Percentiles rank a stretch among this genome's conserved stretches.
Evolutionary conservation across 2,888 invertebrate genomes (phyloP).

Genomic region (Nemapogon koenigi): DNA sequence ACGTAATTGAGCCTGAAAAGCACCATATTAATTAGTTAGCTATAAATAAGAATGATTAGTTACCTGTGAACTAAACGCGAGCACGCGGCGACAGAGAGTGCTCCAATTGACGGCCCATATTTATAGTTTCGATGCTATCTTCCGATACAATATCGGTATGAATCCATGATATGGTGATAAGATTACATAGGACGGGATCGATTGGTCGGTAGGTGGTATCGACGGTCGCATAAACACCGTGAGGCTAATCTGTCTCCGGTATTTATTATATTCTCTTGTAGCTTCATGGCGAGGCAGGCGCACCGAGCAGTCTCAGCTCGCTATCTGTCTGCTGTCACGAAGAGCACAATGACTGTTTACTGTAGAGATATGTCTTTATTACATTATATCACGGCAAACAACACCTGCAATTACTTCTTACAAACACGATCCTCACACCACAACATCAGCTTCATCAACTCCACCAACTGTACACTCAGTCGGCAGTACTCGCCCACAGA

Average conservation of each 20-base stretch:
- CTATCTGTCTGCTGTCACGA: too few species aligned
- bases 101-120: slow-evolving; percentile 64
- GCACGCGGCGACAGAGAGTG: slow-evolving; percentile 56
- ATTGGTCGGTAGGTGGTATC: slow-evolving; percentile 47
- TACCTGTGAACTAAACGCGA: too few species aligned
- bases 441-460: too few species aligned
- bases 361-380: slow-evolving; percentile 53
- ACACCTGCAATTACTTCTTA: too few species aligned
- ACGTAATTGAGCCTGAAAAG: too few species aligned
- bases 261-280: slow-evolving; percentile 4
- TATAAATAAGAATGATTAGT: too few species aligned
- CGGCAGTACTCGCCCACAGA: too few species aligned
- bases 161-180: slow-evolving; percentile 60
- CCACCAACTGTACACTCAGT: too few species aligned
- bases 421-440: too few species aligned
- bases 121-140: slow-evolving; percentile 63
- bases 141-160: slow-evolving; percentile 55
- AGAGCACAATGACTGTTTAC: slow-evolving; percentile 49
- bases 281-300: not conserved
- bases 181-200: slow-evolving; percentile 30
- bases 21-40: too few species aligned
- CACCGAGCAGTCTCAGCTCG: not conserved
- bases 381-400: slow-evolving; percentile 31
- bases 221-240: slow-evolving; percentile 14
- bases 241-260: slow-evolving; percentile 10